phyloP scores from a whole-genome alignment of 2,113 vertebrate genomes.

The Macrotus californicus region DNA sequence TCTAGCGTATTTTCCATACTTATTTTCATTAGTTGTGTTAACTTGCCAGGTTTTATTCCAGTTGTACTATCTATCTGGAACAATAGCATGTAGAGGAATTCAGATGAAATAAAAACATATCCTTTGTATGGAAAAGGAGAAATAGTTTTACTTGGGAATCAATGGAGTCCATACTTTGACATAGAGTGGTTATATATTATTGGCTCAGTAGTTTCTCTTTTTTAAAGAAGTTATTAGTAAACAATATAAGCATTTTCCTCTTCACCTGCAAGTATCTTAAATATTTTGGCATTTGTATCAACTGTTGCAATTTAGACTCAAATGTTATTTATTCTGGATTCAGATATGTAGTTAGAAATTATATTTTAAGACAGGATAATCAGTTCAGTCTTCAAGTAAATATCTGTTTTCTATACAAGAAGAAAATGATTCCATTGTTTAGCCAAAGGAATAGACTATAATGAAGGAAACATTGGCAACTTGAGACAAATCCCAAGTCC shows the following conservation, averaged over 20 bases:
- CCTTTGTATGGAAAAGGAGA: neutral
- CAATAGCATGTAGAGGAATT: neutral
- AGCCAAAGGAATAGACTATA: neutral
- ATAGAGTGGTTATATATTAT: neutral
- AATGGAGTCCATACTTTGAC: neutral
- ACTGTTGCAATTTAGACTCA: neutral
- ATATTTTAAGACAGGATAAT: constrained; percentile 17
- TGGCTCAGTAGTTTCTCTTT: neutral
- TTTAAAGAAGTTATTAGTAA: neutral
- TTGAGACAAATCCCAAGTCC: neutral
- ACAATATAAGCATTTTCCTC: neutral
- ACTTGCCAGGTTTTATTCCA: neutral
- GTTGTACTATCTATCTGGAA: neutral
- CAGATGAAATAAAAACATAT: neutral
- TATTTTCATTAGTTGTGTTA: neutral
- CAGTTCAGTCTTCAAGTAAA: constrained; percentile 39
- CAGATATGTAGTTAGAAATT: neutral
- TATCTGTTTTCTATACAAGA: constrained; percentile 19
- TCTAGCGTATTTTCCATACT: neutral
- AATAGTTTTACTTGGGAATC: neutral
- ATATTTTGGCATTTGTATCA: constrained; percentile 26
- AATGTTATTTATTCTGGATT: constrained; percentile 19
- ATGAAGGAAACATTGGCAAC: neutral
- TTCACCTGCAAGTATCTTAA: neutral
- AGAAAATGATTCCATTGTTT: constrained; percentile 48